Base-by-base conservation (phyloP, 2,113 vertebrate genomes). In the Tupaia tana region DNA sequence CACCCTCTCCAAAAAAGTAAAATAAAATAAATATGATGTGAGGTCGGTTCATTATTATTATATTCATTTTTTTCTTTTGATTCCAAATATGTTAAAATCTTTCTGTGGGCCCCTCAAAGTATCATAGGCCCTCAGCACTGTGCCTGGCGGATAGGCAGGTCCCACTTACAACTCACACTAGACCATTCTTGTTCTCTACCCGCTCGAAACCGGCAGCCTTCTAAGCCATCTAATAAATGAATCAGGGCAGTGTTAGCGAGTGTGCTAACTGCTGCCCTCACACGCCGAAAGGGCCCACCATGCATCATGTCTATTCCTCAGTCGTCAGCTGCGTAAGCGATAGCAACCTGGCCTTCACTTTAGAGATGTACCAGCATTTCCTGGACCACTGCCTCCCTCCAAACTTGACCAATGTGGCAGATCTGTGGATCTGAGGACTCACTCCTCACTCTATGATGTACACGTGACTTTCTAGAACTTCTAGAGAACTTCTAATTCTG, bases 11-110 rank as follows among this genome's bases (percentile, higher is more conserved):
- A 43, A 43, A 43, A 5, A 43, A 43, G 5, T 43, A 43, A 43
- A 43, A 43, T 43, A 43, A 43, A 43, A 43, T 71, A 18, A n/a
- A 19, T 34, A 78, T 66, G 22, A 85, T 80, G 66, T 80, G 81
- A 69, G 4, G n/a, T 77, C 10, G 24, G 54, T 20, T 85, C 66
- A 56, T 86, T 70, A 31, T 73, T 75, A 43, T 61, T 19, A 11
- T 74, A 9, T 54, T 80, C 25, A 31, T 43, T 67, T 63, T 63
- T 93, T 88, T 69, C 59, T 85, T 95, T 91, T 82, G 69, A 67
- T 34, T 78, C 81, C 83, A 43, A 82, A 86, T 56, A 90, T 56
- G 19, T 85, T 87, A 58, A 88, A 89, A 92, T 58, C 7, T n/a
- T 64, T 91, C 31, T 16, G 25, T 69, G 73, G 67, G 19, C 10